These are phyloP conservation scores for Andrena fulva DNA, from an alignment of 2,888 invertebrate genomes.

Conservation along the genomic window DNA sequence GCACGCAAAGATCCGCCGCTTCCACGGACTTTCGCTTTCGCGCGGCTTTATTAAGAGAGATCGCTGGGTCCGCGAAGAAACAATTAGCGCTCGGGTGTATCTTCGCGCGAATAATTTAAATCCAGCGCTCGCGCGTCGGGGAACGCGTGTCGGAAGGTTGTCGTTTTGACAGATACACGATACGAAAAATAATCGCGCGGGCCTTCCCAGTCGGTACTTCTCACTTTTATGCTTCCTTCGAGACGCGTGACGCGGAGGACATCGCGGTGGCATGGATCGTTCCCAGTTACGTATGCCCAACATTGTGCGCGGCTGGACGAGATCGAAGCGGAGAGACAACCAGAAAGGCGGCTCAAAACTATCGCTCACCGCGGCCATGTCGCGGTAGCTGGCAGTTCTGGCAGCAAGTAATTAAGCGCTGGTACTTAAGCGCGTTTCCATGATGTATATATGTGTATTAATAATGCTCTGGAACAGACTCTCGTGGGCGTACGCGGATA, in stretches of 20 bases:
- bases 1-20: not conserved
- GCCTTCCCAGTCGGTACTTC: not conserved
- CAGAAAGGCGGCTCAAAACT: constrained; percentile 62
- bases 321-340: constrained; percentile 52
- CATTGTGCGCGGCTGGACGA: constrained; percentile 5
- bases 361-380: constrained; percentile 74
- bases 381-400: constrained; percentile 80
- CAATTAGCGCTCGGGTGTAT: constrained; percentile 26
- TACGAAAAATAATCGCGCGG: constrained; percentile 25
- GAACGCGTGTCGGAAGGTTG: constrained; percentile 24
- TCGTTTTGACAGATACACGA: constrained; percentile 38
- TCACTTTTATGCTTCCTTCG: not conserved
- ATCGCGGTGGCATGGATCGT: not conserved
- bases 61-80: not conserved
- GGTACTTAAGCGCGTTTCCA: constrained; percentile 75
- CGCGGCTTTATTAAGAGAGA: not conserved
- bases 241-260: not conserved
- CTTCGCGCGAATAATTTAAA: not conserved
- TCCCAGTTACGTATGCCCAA: not conserved
- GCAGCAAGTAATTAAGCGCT: constrained; percentile 79
- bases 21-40: constrained; percentile 22
- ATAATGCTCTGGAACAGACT: constrained; percentile 68
- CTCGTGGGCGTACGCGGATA: constrained; percentile 69
- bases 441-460: constrained; percentile 66
- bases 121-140: not conserved